Percentiles rank a stretch among this genome's conserved stretches.
These are phyloP conservation scores for Dicaeum eximium DNA, from an alignment of 2,113 vertebrate genomes.

Conservation along the genomic window DNA sequence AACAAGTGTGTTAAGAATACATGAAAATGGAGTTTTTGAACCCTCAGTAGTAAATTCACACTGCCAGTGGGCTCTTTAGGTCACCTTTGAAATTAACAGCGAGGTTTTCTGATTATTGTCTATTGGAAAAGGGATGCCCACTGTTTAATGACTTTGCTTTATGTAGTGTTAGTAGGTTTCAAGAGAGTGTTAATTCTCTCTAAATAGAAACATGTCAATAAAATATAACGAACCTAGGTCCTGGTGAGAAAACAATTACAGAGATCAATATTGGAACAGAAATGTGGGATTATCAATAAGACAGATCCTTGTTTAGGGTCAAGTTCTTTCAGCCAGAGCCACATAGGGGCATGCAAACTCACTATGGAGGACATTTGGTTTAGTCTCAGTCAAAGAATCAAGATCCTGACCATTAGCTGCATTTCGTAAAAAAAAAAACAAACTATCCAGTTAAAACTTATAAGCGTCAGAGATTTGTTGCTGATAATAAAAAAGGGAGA, in stretches of 20 bases:
- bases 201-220: not conserved
- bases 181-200: not conserved
- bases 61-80: not conserved
- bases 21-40: not conserved
- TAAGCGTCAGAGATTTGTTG: not conserved
- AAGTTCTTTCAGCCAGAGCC: not conserved
- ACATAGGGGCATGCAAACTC: accelerated
- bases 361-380: not conserved
- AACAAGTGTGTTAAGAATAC: not conserved
- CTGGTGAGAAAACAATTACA: not conserved
- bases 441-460: not conserved
- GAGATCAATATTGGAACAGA: not conserved
- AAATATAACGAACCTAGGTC: not conserved
- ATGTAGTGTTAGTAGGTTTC: not conserved
- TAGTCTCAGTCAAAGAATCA: not conserved
- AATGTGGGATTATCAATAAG: not conserved
- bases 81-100: not conserved
- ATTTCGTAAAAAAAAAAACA: not conserved
- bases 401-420: not conserved
- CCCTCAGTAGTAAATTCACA: not conserved
- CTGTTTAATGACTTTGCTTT: not conserved
- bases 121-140: not conserved
- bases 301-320: not conserved
- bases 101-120: not conserved
- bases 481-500: not conserved